Evolutionary conservation across 2,797 vertebrate genomes (phyloP).

Genomic region (Aulostomus chinensis): DNA sequence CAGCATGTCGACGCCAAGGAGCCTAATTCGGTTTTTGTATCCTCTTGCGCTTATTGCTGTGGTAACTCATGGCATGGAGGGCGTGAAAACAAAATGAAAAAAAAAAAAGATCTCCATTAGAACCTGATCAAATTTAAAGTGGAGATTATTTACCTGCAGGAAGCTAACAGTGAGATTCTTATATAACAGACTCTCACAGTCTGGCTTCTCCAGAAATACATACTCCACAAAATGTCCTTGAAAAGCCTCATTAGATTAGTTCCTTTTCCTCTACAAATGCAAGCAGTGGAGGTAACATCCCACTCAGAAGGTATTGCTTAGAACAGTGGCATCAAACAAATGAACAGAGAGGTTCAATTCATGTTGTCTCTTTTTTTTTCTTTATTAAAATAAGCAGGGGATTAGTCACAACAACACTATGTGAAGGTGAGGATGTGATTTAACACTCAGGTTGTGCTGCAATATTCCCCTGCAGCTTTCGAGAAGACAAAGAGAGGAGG

Average conservation of each 20-base stretch:
- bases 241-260: slow-evolving; percentile 21
- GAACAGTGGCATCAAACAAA: background rate
- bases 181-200: slow-evolving; percentile 4
- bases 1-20: no score
- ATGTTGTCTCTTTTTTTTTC: background rate
- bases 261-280: slow-evolving; percentile 2
- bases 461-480: background rate
- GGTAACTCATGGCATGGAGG: slow-evolving; percentile 26
- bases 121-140: slow-evolving; percentile 31
- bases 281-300: background rate
- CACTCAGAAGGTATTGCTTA: background rate
- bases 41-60: background rate
- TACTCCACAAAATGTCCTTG: background rate
- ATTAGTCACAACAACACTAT: background rate
- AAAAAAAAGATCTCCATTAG: slow-evolving; percentile 31
- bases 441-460: background rate
- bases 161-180: slow-evolving; percentile 30
- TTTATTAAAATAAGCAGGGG: slow-evolving; percentile 4
- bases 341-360: background rate
- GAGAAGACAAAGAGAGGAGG: background rate
- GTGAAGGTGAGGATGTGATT: no score
- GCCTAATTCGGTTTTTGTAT: background rate
- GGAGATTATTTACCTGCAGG: slow-evolving; percentile 40
- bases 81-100: slow-evolving; percentile 31
- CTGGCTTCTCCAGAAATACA: no score